phyloP scores from a whole-genome alignment of 2,888 invertebrate genomes.

The Amiota mariae region DNA sequence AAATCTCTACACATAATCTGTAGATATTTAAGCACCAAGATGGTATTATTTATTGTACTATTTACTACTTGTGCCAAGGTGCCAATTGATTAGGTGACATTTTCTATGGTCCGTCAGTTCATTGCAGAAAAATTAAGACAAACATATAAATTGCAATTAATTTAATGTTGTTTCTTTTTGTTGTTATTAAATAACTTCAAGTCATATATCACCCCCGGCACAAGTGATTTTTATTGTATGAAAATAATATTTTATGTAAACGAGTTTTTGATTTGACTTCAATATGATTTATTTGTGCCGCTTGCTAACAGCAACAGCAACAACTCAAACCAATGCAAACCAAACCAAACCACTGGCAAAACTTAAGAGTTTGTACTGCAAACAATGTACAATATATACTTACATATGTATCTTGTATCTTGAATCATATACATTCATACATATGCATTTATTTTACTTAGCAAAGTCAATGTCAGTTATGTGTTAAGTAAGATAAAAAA shows the following conservation, averaged over 20 bases:
- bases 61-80: neutral
- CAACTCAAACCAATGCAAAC: no score
- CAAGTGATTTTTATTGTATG: neutral
- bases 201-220: slow-evolving; percentile 3
- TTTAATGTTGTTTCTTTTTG: neutral
- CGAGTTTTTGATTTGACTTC: neutral
- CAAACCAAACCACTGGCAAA: neutral
- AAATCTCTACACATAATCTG: no score
- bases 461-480: slow-evolving; percentile 17
- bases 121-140: neutral
- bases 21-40: no score
- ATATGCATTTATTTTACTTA: neutral
- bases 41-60: neutral
- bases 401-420: no score
- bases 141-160: neutral
- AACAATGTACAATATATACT: no score
- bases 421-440: no score
- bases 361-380: neutral
- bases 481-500: neutral
- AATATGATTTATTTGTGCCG: slow-evolving; percentile 9
- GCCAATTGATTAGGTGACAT: neutral
- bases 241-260: neutral
- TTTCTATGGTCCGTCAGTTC: neutral
- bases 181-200: slow-evolving; percentile 3
- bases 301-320: neutral